Evolutionary conservation across 2,797 vertebrate species (phyloP).

Genomic region (Sebastes matsubarae): DNA sequence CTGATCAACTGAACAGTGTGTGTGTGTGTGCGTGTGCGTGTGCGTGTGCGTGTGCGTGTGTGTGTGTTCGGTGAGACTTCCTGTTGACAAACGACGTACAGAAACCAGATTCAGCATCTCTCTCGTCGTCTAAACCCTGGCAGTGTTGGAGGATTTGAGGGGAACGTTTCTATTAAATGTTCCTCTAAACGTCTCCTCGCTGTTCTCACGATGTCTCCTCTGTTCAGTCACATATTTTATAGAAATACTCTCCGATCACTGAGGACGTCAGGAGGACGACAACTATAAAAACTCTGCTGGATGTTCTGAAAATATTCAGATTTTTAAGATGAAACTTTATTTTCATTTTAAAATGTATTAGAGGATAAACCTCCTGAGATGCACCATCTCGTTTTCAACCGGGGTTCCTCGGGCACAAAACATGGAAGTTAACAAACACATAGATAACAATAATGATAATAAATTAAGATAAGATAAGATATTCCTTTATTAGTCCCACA

Average conservation of each 20-base stretch:
- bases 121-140: not conserved
- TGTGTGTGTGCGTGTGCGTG: not conserved
- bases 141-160: not conserved
- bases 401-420: too few species aligned
- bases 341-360: too few species aligned
- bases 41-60: not conserved
- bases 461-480: too few species aligned
- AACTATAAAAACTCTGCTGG: not conserved
- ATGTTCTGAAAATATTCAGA: not conserved
- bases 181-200: not conserved
- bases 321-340: not conserved
- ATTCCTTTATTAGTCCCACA: too few species aligned
- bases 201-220: not conserved
- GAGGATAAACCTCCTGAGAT: too few species aligned
- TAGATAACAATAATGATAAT: too few species aligned
- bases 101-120: not conserved
- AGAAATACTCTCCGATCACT: not conserved
- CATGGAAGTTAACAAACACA: too few species aligned
- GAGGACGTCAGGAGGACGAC: not conserved
- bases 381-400: too few species aligned
- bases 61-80: not conserved
- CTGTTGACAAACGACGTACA: not conserved
- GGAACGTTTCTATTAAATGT: not conserved
- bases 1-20: slow-evolving; percentile 31
- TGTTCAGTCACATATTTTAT: too few species aligned